Percentiles rank a stretch among this genome's conserved stretches.
These are phyloP conservation scores for Rhabdomys pumilio DNA, from an alignment of 2,797 vertebrate species.

Conservation along the genomic window DNA sequence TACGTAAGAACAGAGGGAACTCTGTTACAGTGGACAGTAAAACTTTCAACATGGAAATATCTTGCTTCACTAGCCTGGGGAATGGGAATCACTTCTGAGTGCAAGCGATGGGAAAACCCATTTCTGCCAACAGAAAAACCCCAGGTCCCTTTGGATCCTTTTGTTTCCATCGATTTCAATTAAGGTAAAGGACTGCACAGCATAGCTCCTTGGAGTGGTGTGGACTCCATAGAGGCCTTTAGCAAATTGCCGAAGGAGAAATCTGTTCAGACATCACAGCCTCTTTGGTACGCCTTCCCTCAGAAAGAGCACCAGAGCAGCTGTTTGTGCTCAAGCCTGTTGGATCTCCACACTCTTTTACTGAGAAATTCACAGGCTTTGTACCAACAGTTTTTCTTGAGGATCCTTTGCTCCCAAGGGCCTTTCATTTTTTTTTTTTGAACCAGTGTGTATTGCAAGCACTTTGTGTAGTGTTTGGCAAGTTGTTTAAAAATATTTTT, in stretches of 20 bases:
- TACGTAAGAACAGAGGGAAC: background rate
- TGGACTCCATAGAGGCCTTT: slow-evolving; percentile 43
- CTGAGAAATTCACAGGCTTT: slow-evolving; percentile 42
- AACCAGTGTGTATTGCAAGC: background rate
- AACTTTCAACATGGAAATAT: slow-evolving; percentile 57
- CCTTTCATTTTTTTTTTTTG: slow-evolving; percentile 44
- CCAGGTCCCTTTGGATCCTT: background rate
- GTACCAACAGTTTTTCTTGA: background rate
- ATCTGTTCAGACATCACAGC: background rate
- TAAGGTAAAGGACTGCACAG: slow-evolving; percentile 27
- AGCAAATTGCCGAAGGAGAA: slow-evolving; percentile 29
- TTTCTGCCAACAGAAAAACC: slow-evolving; percentile 46
- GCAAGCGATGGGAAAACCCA: slow-evolving; percentile 17
- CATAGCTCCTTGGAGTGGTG: background rate
- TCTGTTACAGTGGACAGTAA: background rate
- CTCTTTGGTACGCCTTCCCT: slow-evolving; percentile 44
- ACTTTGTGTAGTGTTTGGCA: background rate
- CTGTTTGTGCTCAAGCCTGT: slow-evolving; percentile 36
- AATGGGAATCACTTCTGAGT: slow-evolving; percentile 54
- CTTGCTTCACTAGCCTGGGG: background rate
- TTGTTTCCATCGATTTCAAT: slow-evolving; percentile 64
- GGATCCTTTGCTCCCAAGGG: background rate
- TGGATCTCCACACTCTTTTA: slow-evolving; percentile 13
- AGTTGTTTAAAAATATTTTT: slow-evolving; percentile 26
- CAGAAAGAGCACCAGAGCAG: slow-evolving; percentile 29